These are phyloP conservation scores for Ganaspis brasiliensis DNA, from an alignment of 2,888 invertebrate genomes.

Conservation along the genomic window DNA sequence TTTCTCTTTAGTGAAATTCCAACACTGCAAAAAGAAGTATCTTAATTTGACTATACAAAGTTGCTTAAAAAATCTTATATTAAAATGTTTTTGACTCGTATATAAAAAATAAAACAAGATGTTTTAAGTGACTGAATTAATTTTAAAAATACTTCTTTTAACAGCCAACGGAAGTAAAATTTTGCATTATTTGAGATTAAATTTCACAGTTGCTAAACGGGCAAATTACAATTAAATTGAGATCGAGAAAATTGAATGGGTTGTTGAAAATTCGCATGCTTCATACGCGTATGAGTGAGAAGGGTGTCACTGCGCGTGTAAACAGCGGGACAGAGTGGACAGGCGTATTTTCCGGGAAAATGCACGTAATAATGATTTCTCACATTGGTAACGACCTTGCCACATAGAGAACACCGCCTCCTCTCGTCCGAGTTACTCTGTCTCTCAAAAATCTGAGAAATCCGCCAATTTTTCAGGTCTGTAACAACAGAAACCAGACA, in stretches of 20 bases:
- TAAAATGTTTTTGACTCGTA: no score
- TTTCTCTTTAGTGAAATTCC: no score
- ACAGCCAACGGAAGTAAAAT: background rate
- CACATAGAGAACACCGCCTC: constrained; percentile 83
- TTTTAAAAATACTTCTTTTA: no score
- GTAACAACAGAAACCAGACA: constrained; percentile 78
- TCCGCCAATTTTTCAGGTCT: constrained; percentile 83
- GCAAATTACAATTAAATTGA: constrained; percentile 48
- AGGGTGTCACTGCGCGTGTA: constrained; percentile 84
- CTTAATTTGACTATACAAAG: no score
- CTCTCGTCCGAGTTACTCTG: constrained; percentile 83
- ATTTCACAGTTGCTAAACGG: constrained; percentile 17
- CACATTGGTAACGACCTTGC: constrained; percentile 84
- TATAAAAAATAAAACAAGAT: no score
- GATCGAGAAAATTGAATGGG: constrained; percentile 64
- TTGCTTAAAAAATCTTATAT: no score
- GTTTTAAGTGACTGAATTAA: no score
- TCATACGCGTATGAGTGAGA: constrained; percentile 83
- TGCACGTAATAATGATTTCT: constrained; percentile 85
- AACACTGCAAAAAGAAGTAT: no score
- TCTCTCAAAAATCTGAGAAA: constrained; percentile 84
- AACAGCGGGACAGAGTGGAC: constrained; percentile 83
- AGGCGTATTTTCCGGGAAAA: constrained; percentile 84
- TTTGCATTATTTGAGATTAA: background rate
- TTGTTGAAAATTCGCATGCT: constrained; percentile 80